Evolutionary conservation across 2,113 vertebrate species (phyloP), one percentile per base, ranked within the genome.

Genomic region (Rissa tridactyla): DNA sequence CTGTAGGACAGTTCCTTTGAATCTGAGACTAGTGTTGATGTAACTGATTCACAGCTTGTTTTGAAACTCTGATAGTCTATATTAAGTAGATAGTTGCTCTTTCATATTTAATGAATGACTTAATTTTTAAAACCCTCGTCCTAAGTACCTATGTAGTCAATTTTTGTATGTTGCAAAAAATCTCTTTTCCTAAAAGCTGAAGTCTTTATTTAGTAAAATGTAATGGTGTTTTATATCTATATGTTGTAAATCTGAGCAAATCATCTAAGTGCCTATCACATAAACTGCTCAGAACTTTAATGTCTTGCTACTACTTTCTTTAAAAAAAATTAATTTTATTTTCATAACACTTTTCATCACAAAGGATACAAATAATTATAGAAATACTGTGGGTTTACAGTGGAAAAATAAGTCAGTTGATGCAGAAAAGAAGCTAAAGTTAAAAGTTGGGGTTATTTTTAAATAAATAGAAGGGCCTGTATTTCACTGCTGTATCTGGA

Each of bases 221-320:
- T 52, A 26, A 23, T 49, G 22, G 7, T 1, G 7, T 94, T 92
- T 65, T 34, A 4, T 52, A 55, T 62, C 13, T 52, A 0, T 32
- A 8, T 64, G 15, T 76, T 69, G 34, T 60, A 82, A 93, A 66
- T 46, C 49, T 58, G 51, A 66, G 42, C 18, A 82, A 29, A 36
- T 46, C 8, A 55, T 72, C 5, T 36, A 72, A n/a, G 20, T 1
- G 0, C 29, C n/a, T 76, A 0, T 69, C 22, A 20, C 11, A 1
- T 20, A 58, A 80, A 78, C 30, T 52, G 32, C 23, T 68, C 57
- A 79, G 47, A 92, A 47, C 30, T 82, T 52, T 42, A 79, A 9
- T 54, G 32, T 25, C 49, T 92, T 54, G n/a, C 26, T 65, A 10
- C 18, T 72, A 7, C 8, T 73, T 88, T 34, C 3, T 64, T 65